These are phyloP conservation scores for Rhingia rostrata DNA, from an alignment of 2,888 invertebrate genomes.

Conservation along the genomic window DNA sequence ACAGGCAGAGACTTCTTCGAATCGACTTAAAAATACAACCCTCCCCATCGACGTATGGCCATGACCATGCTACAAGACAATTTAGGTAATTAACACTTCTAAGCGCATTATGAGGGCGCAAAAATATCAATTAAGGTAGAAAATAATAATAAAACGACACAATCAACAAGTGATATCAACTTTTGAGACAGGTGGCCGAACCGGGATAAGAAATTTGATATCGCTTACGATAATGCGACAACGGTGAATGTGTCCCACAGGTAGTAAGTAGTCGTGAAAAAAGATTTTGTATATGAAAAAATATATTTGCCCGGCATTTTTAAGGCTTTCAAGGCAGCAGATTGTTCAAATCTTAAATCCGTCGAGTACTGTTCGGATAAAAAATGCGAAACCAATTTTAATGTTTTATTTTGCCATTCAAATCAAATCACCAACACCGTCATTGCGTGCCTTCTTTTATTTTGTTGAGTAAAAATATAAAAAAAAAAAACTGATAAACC, in stretches of 20 bases:
- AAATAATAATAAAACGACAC: constrained; percentile 46
- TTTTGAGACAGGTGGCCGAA: constrained; percentile 72
- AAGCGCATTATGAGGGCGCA: constrained; percentile 13
- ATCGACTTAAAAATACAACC: constrained; percentile 1
- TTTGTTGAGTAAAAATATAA: not conserved
- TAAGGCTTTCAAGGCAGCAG: not conserved
- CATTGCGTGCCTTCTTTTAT: not conserved
- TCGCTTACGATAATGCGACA: constrained; percentile 46
- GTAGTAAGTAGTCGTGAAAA: constrained; percentile 43
- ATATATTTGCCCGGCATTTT: constrained; percentile 19
- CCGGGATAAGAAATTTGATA: constrained; percentile 71
- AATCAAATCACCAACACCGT: too few relatives aligned
- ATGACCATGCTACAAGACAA: constrained; percentile 25
- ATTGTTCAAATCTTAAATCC: not conserved
- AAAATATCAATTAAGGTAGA: constrained; percentile 35
- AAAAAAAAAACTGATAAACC: constrained; percentile 32
- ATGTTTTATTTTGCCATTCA: too few relatives aligned
- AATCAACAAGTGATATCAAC: constrained; percentile 72
- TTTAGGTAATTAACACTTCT: constrained; percentile 45
- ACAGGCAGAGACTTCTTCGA: constrained; percentile 4
- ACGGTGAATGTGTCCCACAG: constrained; percentile 52
- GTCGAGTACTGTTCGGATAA: too few relatives aligned
- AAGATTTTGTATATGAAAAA: constrained; percentile 1
- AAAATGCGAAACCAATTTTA: too few relatives aligned
- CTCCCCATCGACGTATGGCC: constrained; percentile 1